Evolutionary conservation across 1,140 invertebrate species (phyloP).

Genomic region (Ridgeia piscesae): DNA sequence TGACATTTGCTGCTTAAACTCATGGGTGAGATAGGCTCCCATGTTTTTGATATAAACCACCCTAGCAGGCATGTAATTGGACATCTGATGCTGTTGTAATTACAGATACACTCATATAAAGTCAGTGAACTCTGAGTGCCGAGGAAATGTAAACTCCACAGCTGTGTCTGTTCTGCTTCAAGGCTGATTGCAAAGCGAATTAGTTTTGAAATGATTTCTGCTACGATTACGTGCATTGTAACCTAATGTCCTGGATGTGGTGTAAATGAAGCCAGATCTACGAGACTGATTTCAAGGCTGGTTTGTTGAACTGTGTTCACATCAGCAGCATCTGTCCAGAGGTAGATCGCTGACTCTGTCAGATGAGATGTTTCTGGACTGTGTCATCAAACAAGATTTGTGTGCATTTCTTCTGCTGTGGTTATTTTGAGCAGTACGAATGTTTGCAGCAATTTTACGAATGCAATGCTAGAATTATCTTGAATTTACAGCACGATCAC

Average conservation of each 20-base stretch:
- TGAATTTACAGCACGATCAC: too few relatives aligned
- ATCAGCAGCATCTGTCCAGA: background rate
- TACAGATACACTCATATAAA: background rate
- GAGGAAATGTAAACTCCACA: background rate
- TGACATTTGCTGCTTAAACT: background rate
- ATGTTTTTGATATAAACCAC: background rate
- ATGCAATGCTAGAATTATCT: background rate
- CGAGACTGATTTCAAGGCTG: background rate
- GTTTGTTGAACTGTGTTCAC: background rate
- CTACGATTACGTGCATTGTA: background rate
- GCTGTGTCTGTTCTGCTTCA: background rate
- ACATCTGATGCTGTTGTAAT: background rate
- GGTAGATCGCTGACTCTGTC: background rate
- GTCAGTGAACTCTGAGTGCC: background rate
- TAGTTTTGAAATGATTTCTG: background rate
- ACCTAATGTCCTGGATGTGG: background rate
- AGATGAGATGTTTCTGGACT: background rate
- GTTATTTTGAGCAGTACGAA: background rate
- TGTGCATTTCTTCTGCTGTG: conserved; percentile 26
- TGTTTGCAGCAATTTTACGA: background rate
- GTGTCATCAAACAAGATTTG: too few relatives aligned
- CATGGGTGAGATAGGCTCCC: too few relatives aligned
- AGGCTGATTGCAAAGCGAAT: background rate
- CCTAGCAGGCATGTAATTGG: background rate
- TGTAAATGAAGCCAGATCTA: background rate